phyloP scores from a whole-genome alignment of 2,888 invertebrate genomes.

The Drosophila picticornis region DNA sequence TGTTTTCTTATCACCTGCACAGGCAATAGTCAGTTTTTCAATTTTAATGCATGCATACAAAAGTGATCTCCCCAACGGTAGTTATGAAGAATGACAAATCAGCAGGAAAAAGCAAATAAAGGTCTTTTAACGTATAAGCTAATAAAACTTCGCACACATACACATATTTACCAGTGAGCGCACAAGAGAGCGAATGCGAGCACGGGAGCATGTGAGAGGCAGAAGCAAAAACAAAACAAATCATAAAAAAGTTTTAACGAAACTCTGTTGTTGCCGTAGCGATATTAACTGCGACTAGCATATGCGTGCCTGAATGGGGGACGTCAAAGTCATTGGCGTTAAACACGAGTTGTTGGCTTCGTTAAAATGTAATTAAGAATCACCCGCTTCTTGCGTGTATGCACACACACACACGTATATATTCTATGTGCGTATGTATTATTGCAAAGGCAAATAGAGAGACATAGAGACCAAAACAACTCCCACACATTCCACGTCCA shows the following conservation, averaged over 20 bases:
- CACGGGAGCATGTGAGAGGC: constrained; percentile 28
- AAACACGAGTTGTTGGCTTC: constrained; percentile 56
- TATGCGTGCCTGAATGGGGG: constrained; percentile 59
- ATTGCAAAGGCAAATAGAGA: constrained; percentile 32
- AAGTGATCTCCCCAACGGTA: constrained; percentile 31
- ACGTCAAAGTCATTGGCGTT: constrained; percentile 33
- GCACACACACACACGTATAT: constrained; percentile 13
- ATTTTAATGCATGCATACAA: constrained; percentile 5
- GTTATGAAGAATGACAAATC: constrained; percentile 29
- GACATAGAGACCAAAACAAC: constrained; percentile 10
- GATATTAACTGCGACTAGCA: constrained; percentile 62
- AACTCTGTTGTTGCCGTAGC: constrained; percentile 65
- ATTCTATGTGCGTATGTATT: constrained; percentile 1
- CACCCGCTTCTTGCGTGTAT: constrained; percentile 70
- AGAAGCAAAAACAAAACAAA: constrained; percentile 71
- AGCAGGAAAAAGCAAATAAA: constrained; percentile 37
- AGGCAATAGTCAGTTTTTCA: background rate
- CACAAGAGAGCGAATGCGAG: constrained; percentile 22
- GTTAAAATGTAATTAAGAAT: constrained; percentile 77
- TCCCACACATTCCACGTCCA: constrained; percentile 41
- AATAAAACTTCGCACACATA: constrained; percentile 42
- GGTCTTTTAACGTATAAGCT: constrained; percentile 47
- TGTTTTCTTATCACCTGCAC: constrained; percentile 30
- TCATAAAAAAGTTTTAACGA: constrained; percentile 55
- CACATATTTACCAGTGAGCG: constrained; percentile 1